phyloP scores from a whole-genome alignment of 2,797 vertebrate genomes.

The Loris lydekkerianus region DNA sequence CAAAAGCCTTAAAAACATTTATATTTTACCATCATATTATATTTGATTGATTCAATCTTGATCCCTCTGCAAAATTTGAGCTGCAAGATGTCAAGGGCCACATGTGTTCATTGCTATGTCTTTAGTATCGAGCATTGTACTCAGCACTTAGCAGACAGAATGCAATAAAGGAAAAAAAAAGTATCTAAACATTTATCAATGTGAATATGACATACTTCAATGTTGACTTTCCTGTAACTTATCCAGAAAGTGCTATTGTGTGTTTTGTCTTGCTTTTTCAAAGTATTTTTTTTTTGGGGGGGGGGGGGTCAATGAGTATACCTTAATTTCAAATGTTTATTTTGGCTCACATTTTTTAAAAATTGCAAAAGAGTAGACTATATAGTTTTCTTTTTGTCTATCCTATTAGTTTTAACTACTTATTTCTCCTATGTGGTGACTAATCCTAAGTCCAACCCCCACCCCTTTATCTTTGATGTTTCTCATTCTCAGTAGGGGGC shows the following conservation, averaged over 20 bases:
- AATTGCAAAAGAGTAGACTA: not conserved
- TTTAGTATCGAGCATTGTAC: not conserved
- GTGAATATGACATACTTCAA: conserved; percentile 30
- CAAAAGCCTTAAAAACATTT: not conserved
- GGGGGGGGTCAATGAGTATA: not conserved
- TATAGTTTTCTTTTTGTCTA: not conserved
- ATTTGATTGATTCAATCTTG: conserved; percentile 42
- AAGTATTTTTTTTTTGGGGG: not conserved
- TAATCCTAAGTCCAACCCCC: not conserved
- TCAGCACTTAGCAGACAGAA: not conserved
- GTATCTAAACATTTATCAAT: conserved; percentile 15
- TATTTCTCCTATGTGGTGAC: conserved; percentile 49
- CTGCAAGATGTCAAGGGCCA: not conserved
- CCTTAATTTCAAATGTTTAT: not conserved
- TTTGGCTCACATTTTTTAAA: not conserved
- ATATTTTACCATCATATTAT: not conserved
- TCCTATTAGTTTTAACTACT: not conserved
- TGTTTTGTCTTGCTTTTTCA: not conserved
- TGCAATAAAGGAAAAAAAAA: not conserved
- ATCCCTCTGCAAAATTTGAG: not conserved
- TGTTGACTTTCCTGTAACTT: not conserved
- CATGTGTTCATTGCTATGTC: not conserved
- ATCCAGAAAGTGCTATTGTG: not conserved
- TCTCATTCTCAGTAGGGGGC: conserved; percentile 43
- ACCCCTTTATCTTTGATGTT: conserved; percentile 55